A percentile compares a stretch with the other conserved stretches of the same genome.
Evolutionary conservation across 2,797 vertebrate species (phyloP).

Genomic region (Pygocentrus nattereri): DNA sequence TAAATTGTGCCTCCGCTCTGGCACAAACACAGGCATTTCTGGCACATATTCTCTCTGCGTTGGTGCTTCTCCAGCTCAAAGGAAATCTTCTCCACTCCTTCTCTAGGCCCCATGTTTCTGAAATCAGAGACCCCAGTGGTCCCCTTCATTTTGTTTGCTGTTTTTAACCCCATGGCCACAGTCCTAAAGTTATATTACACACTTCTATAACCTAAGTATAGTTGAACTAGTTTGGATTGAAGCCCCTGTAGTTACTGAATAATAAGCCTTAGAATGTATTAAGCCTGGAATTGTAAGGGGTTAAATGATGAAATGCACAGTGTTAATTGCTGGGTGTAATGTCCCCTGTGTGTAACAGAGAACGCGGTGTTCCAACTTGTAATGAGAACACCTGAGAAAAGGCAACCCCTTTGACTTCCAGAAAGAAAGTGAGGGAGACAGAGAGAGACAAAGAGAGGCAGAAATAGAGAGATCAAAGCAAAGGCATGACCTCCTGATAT

Average conservation of each 20-base stretch:
- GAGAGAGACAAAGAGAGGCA: too few species aligned
- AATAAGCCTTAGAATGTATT: too few species aligned
- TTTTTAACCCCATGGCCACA: too few species aligned
- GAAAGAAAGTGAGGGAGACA: background rate
- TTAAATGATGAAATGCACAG: constrained; percentile 28
- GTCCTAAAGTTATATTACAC: too few species aligned
- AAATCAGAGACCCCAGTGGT: constrained; percentile 29
- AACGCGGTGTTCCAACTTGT: constrained; percentile 38
- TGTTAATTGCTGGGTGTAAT: constrained; percentile 22
- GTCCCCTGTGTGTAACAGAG: background rate
- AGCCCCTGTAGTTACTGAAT: too few species aligned
- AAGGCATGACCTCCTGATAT: too few species aligned
- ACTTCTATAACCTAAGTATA: too few species aligned
- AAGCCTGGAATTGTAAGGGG: too few species aligned
- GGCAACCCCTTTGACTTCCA: constrained; percentile 17
- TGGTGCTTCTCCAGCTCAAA: constrained; percentile 32
- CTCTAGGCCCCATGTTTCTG: constrained; percentile 12
- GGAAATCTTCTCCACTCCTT: constrained; percentile 20
- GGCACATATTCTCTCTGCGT: constrained; percentile 21
- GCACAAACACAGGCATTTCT: constrained; percentile 39
- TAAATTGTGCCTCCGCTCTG: constrained; percentile 46
- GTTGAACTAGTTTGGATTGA: too few species aligned
- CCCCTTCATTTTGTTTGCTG: constrained; percentile 31
- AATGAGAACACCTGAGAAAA: constrained; percentile 43
- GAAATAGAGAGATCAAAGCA: too few species aligned